Base-by-base conservation (phyloP, 2,797 vertebrate genomes). In the Phrynocephalus vlangalii region DNA sequence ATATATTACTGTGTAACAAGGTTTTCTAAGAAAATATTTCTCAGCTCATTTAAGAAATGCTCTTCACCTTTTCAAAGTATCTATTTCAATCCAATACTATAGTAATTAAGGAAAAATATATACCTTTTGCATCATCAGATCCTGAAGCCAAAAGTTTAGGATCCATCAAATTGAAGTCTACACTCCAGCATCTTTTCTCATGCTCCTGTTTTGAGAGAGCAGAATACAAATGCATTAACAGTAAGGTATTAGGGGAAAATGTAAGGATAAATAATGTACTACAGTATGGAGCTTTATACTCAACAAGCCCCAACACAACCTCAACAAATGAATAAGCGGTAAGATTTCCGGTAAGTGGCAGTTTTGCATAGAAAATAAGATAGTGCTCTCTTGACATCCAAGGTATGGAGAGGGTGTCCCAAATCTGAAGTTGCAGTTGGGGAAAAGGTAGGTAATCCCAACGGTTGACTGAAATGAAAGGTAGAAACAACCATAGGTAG, bases 111-210 rank as follows among this genome's bases (percentile, higher is more conserved):
- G 75, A 26, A 76, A 48, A 28, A 90, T 44, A 0, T 90, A 52
- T 96, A 99, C 99, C 99, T 99, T 99, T 99, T 91, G 99, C 99
- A 94, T 99, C 99, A 96, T 99, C 99, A 91, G 99, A 99, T 90
- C 99, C 99, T 5, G 99, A 99, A 84, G 99, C 99, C 95, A 99
- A 96, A 26, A 99, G 97, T 94, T 99, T 99, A 22, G 99, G 99
- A 95, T 99, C 99, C 99, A 99, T 99, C 91, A 99, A 97, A 94
- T 99, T 99, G 91, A 99, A 99, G 96, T 99, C 99, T 72, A 99
- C 99, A 90, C 99, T 99, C 99, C 99, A 99, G 96, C 99, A 99
- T 86, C 99, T 97, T 94, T 99, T 99, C 95, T 99, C 99, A 94
- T 99, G 99, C 83, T 99, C 99, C 99, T 99, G 93, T 93, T 93